Conservation (phyloP, 2,888 invertebrate genomes). For the Tetragnatha montana region DNA sequence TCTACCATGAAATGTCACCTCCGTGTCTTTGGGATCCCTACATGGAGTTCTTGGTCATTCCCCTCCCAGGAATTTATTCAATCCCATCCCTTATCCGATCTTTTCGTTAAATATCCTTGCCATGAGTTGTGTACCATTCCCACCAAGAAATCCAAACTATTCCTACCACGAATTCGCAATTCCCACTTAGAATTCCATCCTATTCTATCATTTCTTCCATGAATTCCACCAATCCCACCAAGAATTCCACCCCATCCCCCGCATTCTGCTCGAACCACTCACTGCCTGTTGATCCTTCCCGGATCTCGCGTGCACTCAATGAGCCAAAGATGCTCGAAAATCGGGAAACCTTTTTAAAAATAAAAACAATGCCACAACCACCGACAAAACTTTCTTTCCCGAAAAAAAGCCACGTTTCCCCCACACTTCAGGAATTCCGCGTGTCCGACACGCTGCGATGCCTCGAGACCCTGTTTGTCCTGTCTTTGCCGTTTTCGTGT, state of each 20-base stretch:
- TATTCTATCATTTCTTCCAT: too few relatives aligned
- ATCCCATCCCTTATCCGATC: too few relatives aligned
- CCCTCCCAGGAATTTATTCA: too few relatives aligned
- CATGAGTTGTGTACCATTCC: too few relatives aligned
- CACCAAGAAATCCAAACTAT: too few relatives aligned
- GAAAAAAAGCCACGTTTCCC: background rate
- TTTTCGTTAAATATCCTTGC: too few relatives aligned
- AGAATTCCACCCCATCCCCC: background rate
- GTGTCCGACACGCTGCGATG: constrained; percentile 29
- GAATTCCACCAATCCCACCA: too few relatives aligned
- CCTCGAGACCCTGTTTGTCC: background rate
- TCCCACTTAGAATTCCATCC: too few relatives aligned
- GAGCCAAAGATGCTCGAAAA: background rate
- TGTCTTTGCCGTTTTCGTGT: constrained; percentile 10
- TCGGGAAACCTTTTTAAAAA: background rate
- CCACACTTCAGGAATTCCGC: constrained; percentile 1
- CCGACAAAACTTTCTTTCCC: background rate
- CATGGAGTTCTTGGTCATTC: too few relatives aligned
- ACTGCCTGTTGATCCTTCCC: background rate
- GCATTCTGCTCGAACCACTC: background rate
- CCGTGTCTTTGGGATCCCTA: too few relatives aligned
- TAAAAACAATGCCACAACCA: background rate
- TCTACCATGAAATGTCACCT: too few relatives aligned
- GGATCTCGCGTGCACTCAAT: background rate
- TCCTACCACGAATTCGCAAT: too few relatives aligned